These are phyloP conservation scores for Hemicrepidius hirtus DNA, from an alignment of 2,888 invertebrate genomes.

Conservation along the genomic window DNA sequence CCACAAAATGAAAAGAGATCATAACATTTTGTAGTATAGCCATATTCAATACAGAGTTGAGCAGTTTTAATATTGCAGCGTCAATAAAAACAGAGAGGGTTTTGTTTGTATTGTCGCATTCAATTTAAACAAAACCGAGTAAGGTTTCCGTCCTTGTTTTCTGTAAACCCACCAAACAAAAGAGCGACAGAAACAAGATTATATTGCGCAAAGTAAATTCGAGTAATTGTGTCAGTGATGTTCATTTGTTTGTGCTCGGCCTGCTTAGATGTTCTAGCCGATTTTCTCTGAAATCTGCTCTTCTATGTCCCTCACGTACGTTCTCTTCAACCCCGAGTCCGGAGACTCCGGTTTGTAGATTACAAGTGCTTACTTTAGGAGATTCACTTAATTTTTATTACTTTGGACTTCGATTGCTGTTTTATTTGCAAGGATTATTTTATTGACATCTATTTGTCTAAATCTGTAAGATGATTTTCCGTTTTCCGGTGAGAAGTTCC, in stretches of 20 bases:
- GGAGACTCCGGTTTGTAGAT: slow-evolving; percentile 39
- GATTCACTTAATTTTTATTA: slow-evolving; percentile 37
- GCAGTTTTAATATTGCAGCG: slow-evolving; percentile 29
- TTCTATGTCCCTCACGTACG: slow-evolving; percentile 40
- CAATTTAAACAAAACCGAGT: background rate
- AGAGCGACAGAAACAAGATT: slow-evolving; percentile 5
- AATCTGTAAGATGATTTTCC: slow-evolving; percentile 4
- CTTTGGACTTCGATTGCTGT: slow-evolving; percentile 6
- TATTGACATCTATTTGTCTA: slow-evolving; percentile 2
- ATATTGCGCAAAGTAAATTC: slow-evolving; percentile 5
- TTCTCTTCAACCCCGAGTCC: slow-evolving; percentile 25
- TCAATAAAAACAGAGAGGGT: slow-evolving; percentile 23
- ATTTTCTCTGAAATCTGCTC: slow-evolving; percentile 33
- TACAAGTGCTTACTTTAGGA: slow-evolving; percentile 32
- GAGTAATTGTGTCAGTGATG: slow-evolving; percentile 30
- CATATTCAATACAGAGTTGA: slow-evolving; percentile 14
- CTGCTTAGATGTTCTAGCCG: slow-evolving; percentile 29
- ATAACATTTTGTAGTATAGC: slow-evolving; percentile 14
- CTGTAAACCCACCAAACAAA: background rate
- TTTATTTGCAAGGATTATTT: slow-evolving; percentile 6
- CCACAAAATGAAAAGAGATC: slow-evolving; percentile 10
- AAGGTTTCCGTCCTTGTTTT: background rate
- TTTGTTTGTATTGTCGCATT: slow-evolving; percentile 23
- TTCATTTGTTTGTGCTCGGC: slow-evolving; percentile 42
- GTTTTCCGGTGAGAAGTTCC: background rate